These are phyloP conservation scores for Acrossocheilus wenchowensis DNA, from an alignment of 2,797 vertebrate genomes.

Conservation along the genomic window DNA sequence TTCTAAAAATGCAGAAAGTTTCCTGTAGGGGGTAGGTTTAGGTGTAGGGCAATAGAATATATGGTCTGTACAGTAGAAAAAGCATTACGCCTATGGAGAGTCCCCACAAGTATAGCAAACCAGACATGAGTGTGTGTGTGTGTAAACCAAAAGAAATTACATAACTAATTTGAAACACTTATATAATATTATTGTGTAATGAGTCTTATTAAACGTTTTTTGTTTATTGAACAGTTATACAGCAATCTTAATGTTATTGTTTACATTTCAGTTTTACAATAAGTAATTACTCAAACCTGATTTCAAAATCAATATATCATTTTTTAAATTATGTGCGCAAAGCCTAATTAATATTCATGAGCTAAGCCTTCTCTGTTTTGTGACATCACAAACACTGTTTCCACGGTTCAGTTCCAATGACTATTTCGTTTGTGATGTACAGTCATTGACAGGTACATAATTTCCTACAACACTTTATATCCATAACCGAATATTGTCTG, in stretches of 20 bases:
- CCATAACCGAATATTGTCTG: no score
- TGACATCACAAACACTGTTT: neutral
- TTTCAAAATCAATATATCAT: neutral
- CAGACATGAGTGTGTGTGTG: no score
- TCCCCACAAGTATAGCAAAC: no score
- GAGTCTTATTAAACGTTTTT: neutral
- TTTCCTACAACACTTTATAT: neutral
- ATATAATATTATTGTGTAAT: constrained; percentile 15
- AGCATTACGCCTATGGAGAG: no score
- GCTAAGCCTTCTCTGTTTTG: neutral
- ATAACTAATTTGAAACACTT: no score
- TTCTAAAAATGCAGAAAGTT: no score
- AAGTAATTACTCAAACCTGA: neutral
- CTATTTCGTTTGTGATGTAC: neutral
- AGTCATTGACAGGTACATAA: neutral
- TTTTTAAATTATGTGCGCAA: neutral
- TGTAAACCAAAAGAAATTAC: no score
- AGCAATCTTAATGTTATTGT: neutral
- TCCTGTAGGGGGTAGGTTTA: no score
- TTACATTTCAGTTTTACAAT: neutral
- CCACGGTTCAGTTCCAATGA: neutral
- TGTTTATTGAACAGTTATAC: neutral
- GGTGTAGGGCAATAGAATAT: no score
- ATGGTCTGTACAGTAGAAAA: no score
- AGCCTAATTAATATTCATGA: neutral